Conservation (phyloP, 2,113 vertebrate species). For the Furnarius figulus region DNA sequence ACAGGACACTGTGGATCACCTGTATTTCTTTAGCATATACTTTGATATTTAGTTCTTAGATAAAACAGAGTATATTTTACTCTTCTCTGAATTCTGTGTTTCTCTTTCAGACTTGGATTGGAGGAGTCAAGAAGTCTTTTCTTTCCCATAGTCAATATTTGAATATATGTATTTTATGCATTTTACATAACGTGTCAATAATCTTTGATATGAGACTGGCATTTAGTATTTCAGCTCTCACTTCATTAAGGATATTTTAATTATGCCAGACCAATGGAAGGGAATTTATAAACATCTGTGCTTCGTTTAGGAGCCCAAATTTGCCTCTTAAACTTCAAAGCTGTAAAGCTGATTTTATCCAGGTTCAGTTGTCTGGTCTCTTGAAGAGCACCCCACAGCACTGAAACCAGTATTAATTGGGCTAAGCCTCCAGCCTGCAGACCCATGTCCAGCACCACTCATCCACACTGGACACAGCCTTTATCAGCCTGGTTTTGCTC, state of each 20-base stretch:
- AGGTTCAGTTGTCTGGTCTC: constrained; percentile 65
- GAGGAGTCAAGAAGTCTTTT: background rate
- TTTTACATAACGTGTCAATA: constrained; percentile 55
- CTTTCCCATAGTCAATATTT: background rate
- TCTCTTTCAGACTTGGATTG: background rate
- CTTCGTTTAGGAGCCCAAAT: constrained; percentile 57
- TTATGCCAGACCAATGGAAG: constrained; percentile 55
- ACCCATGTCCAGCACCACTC: background rate
- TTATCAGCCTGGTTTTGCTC: background rate
- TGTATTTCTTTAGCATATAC: background rate
- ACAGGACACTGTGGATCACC: background rate
- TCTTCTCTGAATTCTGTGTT: background rate
- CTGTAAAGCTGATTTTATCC: constrained; percentile 61
- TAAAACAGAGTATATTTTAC: background rate
- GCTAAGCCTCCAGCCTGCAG: background rate
- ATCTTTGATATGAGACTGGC: constrained; percentile 39
- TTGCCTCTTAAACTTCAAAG: constrained; percentile 70
- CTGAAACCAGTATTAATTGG: background rate
- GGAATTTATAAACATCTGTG: constrained; percentile 68
- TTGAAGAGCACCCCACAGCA: rapidly evolving
- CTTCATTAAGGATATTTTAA: constrained; percentile 66
- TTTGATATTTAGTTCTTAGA: background rate
- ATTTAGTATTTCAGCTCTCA: constrained; percentile 63
- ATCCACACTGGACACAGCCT: background rate
- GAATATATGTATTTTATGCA: constrained; percentile 29